Percentiles rank a stretch among this genome's conserved stretches.
Evolutionary conservation across 2,888 invertebrate species (phyloP).

Genomic region (Uropetala carovei): DNA sequence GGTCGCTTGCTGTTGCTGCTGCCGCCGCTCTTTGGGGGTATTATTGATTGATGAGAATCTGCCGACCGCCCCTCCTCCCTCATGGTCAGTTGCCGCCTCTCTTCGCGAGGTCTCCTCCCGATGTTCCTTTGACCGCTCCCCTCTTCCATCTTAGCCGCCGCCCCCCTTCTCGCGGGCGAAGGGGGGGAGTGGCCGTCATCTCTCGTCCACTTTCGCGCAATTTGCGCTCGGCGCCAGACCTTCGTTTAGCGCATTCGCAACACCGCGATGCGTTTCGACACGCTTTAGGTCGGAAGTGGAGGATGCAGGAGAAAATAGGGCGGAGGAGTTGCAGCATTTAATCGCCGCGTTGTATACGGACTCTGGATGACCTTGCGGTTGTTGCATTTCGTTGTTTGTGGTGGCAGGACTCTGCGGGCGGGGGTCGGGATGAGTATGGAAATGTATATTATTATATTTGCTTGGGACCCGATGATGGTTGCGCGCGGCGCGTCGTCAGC

Average conservation of each 20-base stretch:
- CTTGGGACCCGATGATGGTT: conserved; percentile 20
- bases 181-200: not conserved
- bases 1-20: conserved; percentile 33
- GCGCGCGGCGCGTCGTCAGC: not conserved
- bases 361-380: not conserved
- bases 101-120: not conserved
- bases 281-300: not conserved
- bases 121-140: conserved; percentile 38
- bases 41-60: conserved; percentile 55
- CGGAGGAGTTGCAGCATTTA: too few relatives aligned
- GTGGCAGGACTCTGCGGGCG: not conserved
- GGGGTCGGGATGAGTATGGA: not conserved
- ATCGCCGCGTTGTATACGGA: not conserved
- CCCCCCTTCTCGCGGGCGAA: not conserved
- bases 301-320: not conserved
- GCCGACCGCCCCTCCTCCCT: conserved; percentile 13
- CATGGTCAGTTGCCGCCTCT: conserved; percentile 53
- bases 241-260: conserved; percentile 20
- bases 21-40: conserved; percentile 31
- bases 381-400: too few relatives aligned
- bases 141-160: not conserved
- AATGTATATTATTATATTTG: too few relatives aligned
- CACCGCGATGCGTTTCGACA: not conserved
- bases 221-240: conserved; percentile 20
- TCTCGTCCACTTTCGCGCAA: conserved; percentile 29